Base-by-base conservation (phyloP, 1,140 invertebrate genomes). In the Stegodyphus dumicola region DNA sequence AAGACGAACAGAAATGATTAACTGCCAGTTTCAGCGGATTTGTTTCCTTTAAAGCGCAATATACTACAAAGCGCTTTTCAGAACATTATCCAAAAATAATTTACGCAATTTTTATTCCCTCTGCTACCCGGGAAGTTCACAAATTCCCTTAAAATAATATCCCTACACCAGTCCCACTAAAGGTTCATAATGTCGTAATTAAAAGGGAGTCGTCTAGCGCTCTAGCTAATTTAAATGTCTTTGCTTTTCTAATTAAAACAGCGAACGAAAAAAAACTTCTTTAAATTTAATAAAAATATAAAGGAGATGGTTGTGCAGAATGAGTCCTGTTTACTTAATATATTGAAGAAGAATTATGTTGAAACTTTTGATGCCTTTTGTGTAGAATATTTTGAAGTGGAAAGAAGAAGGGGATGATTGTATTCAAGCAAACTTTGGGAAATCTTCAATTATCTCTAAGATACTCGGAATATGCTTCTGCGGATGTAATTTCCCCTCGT, bases 321-420 rank as follows among this genome's bases (percentile, higher is more conserved):
- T 10, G 17, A 52, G 65, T 54, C n/a, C 11, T 87, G 54, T 69
- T 89, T 90, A 86, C 88, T 88, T 87, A 86, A 70, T 33, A 33
- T 54, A 76, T 85, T 73, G 48, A 65, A 11, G 56, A 5, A 60
- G 56, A 60, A 60, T 60, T 60, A 15, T 60, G 56, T 60, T 11
- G 56, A 60, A 60, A 15, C 9, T 60, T 11, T 60, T 11, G 56
- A 60, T 60, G 56, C 15, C 9, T 60, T 60, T 60, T 60, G 9
- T 60, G 56, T 33, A 33, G 33, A 33, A 33, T 33, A 33, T 33
- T 33, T 33, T 33, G 33, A 33, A 33, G 33, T 33, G 33, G 33
- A 33, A 33, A 33, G 33, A 33, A 33, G 33, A 33, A 33, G 33
- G 33, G 33, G 33, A n/a, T 33, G 33, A 33, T 33, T 33, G 33